Base-by-base conservation (phyloP, 2,113 vertebrate genomes). In the Halichoeres trimaculatus region DNA sequence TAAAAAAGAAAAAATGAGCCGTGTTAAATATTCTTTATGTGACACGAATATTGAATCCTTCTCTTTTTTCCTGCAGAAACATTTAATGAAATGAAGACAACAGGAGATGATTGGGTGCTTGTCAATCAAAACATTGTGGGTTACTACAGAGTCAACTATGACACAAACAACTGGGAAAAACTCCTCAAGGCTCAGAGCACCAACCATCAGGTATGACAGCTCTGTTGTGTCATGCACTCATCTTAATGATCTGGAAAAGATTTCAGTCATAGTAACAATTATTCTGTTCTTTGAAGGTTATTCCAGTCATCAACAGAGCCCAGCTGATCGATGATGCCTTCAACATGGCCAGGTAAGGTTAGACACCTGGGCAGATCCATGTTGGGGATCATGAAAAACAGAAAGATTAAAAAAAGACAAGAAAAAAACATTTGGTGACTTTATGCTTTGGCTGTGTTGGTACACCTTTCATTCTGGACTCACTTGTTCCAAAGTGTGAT, bases 81-180 rank as follows among this genome's bases (percentile, higher is more conserved):
- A 7, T 0, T 4, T 1, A 0, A 5, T 0, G 1, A 0, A 0
- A 91, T 96, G 90, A 85, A 16, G 36, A 4, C 11, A 0, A 17
- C 65, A 0, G 1, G 0, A 0, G 0, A 0, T 0, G 77, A 90
- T 0, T 98, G 97, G 97, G 68, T 98, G 3, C 77, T 99, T 70
- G 91, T 94, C 75, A 98, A 99, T 79, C 6, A 94, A 5, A 5
- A 96, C 0, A 93, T 96, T 55, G 89, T 83, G 0, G 97, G 96
- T 34, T 99, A 97, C 68, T 99, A 95, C 93, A 93, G 93, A 17
- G 97, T 99, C 81, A 98, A 98, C 87, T 99, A 99, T 0, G 94
- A 99, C n/a, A 1, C 16, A 0, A 23, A 0, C 0, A 99, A 99
- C 92, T 99, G 97, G 97, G 3, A 81, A 0, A 91, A 17, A 60